Base-by-base conservation (phyloP, 2,797 vertebrate species). In the Saguinus oedipus region DNA sequence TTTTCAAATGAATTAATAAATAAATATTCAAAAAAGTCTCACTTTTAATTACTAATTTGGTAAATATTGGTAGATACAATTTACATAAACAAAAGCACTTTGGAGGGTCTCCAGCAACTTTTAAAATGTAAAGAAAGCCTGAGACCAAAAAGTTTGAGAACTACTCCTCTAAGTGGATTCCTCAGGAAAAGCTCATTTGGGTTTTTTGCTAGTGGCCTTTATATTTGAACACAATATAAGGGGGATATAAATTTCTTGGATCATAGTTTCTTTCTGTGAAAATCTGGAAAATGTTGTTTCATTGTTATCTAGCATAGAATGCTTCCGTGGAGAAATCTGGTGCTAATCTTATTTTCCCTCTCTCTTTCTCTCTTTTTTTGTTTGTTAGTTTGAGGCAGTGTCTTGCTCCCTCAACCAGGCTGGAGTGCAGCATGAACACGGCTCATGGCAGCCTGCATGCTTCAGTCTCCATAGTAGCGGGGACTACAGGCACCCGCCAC, bases 1-100 rank as follows among this genome's bases (percentile, higher is more conserved):
- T 44, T 93, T 85, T 80, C 61, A 89, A 92, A 44, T 75, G 30
- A 94, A 93, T 87, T 87, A 76, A 76, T 76, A 76, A 86, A 72
- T 46, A 87, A 82, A 64, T 48, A 79, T 83, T 88, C 13, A 26
- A 0, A 68, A 84, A 42, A 33, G 74, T 90, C 53, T 96, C 76
- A 84, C n/a, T 70, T 85, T 88, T 75, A 68, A 76, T 89, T 59
- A 39, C 22, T 70, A 88, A 80, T 61, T 50, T 27, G 19, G 22
- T 85, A 84, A 89, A 75, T 80, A 75, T 75, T 75, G 55, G 84
- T 57, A 81, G 76, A 44, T 93, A 93, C 2, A 76, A 50, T 76
- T 14, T 22, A 89, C 39, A 48, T 61, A 75, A 64, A 79, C 1
- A 57, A 84, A 94, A 84, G 20, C 11, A 85, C 64, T 57, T 74